phyloP scores from a whole-genome alignment of 2,797 vertebrate species.

The Falco naumanni region DNA sequence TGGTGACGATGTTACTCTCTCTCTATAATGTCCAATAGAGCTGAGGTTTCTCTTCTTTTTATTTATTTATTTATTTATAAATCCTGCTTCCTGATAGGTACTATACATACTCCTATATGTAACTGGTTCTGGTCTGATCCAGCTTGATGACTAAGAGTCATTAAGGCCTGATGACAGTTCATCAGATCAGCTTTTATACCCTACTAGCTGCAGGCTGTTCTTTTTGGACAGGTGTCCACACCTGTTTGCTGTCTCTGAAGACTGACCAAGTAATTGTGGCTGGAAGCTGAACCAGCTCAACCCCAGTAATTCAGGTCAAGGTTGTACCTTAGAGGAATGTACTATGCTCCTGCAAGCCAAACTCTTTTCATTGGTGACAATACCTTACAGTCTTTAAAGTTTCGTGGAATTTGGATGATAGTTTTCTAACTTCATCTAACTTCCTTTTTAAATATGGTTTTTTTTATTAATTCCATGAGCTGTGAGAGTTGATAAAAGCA shows the following conservation, averaged over 20 bases:
- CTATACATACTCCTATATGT: fast-evolving
- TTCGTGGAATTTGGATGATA: not conserved
- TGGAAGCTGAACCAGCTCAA: not conserved
- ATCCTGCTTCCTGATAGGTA: not conserved
- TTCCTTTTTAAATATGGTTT: not conserved
- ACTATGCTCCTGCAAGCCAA: not conserved
- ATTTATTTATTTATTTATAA: not conserved
- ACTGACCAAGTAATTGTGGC: not conserved
- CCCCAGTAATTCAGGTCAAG: not conserved
- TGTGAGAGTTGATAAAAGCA: not conserved
- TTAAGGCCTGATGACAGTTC: not conserved
- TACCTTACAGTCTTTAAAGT: not conserved
- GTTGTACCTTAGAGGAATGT: not conserved
- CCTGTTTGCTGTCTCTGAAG: not conserved
- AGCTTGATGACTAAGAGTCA: not conserved
- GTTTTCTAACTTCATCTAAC: not conserved
- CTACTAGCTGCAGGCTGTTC: not conserved
- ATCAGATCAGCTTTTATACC: not conserved
- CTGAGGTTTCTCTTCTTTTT: not conserved
- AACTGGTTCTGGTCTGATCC: not conserved
- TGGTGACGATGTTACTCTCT: not conserved
- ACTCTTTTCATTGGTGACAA: not conserved
- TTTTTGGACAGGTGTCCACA: not conserved
- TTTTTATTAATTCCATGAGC: not conserved
- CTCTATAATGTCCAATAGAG: not conserved